These are phyloP conservation scores for Bombus balteatus DNA, from an alignment of 1,140 invertebrate genomes.

Conservation along the genomic window DNA sequence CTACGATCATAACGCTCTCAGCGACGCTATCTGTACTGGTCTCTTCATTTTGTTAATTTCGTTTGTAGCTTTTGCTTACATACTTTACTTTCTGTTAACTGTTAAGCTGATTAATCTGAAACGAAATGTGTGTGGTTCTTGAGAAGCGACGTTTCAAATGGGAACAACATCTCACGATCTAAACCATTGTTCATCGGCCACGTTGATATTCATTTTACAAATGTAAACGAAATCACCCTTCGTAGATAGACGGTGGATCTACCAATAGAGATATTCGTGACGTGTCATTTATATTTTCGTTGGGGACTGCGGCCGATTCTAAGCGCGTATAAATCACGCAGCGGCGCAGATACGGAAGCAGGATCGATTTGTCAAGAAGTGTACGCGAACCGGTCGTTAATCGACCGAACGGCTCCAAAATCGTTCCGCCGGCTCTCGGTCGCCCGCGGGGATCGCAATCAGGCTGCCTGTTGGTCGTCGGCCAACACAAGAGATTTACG, in stretches of 20 bases:
- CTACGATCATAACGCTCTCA: no score
- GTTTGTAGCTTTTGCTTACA: no score
- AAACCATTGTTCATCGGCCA: not conserved
- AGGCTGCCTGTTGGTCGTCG: constrained; percentile 26
- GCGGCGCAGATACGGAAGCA: constrained; percentile 60
- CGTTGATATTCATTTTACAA: not conserved
- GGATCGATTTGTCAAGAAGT: constrained; percentile 64
- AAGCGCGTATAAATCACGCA: constrained; percentile 59
- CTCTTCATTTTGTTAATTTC: no score
- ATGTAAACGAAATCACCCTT: not conserved
- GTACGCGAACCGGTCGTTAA: constrained; percentile 57
- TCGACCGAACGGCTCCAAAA: constrained; percentile 50
- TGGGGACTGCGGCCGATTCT: constrained; percentile 30
- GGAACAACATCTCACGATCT: no score
- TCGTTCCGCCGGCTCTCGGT: constrained; percentile 44
- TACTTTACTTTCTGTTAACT: no score
- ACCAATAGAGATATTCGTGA: constrained; percentile 22
- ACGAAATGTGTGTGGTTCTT: no score
- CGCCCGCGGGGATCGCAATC: constrained; percentile 57
- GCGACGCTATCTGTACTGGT: no score
- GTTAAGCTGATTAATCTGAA: no score
- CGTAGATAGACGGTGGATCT: not conserved
- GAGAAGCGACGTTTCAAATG: no score
- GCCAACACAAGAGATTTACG: constrained; percentile 52
- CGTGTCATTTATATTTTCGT: constrained; percentile 34